A percentile compares a stretch with the other conserved stretches of the same genome.
Conservation (phyloP, 2,113 vertebrate genomes). For the Axis porcinus region DNA sequence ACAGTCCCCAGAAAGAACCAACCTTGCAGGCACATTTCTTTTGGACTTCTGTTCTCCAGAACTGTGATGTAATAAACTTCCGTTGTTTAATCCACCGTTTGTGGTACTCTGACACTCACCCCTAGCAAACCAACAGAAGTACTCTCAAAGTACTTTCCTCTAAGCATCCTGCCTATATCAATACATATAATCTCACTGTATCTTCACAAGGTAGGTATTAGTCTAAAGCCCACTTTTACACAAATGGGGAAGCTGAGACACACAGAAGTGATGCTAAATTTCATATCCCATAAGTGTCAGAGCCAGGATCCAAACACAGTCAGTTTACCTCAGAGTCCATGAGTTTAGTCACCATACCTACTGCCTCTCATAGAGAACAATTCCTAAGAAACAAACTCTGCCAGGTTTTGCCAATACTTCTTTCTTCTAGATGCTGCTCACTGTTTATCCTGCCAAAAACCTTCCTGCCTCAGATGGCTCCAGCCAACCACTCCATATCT, state of each 20-base stretch:
- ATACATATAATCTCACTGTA: accelerated
- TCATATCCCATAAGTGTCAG: neutral
- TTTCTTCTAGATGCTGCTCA: neutral
- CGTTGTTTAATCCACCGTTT: neutral
- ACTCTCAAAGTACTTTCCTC: neutral
- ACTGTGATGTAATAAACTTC: neutral
- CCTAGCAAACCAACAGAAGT: neutral
- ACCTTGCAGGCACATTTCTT: neutral
- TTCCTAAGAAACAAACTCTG: neutral
- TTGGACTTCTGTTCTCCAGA: neutral
- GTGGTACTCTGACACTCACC: neutral
- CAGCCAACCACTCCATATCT: neutral
- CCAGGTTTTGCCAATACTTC: neutral
- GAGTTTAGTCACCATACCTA: neutral
- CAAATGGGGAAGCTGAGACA: neutral
- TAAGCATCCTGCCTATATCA: neutral
- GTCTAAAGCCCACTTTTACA: neutral
- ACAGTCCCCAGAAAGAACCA: neutral
- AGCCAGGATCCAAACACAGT: neutral
- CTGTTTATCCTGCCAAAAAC: accelerated
- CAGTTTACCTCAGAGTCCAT: neutral
- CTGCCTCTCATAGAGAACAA: neutral
- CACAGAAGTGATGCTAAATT: neutral
- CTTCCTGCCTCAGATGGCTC: neutral
- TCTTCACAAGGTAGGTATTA: neutral